Base-by-base conservation (phyloP, 2,888 invertebrate species). In the Trileptium ribeirensis region DNA sequence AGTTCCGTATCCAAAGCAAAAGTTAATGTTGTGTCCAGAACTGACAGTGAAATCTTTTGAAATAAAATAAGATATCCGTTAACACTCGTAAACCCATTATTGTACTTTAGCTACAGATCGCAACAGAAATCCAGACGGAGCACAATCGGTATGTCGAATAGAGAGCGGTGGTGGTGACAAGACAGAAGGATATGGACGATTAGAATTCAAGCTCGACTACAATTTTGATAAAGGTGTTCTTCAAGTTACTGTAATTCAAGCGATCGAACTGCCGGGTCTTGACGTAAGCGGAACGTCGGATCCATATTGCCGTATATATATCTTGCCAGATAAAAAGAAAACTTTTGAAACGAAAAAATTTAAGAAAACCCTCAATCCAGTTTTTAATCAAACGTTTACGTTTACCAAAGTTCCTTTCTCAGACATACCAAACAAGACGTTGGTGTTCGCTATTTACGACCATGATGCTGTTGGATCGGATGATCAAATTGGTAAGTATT, bases 401-500 rank as follows among this genome's bases (percentile, higher is more conserved):
- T 99, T 99, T 91, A 36, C 31, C 29, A 75, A 94, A 92, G 95
- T 99, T 86, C 97, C 98, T 79, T 99, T 97, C 90, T 96, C 97
- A 85, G 99, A 99, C 89, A 96, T 98, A 82, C 96, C 97, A 93
- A 95, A 96, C 90, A 99, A 99, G 92, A 99, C 98, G 19, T 92
- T 99, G 87, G 96, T 97, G 85, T 97, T 99, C 90, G 97, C 97
- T 86, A 96, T 99, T 89, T 99, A 97, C 91, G 99, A 99, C 91
- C 99, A 98, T 90, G 99, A 99, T 91, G 94, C 99, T 86, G 99
- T 99, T 92, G 98, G 98, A 85, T 99, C 99, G 90, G 99, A 99
- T 91, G 99, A 99, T 91, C 98, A 98, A 91, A 98, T 99, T 88
- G 97, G 97, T 75, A 38, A 70, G n/a, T n/a, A n/a, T n/a, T n/a